Base-by-base conservation (phyloP, 2,113 vertebrate genomes). In the Halcyon senegalensis region DNA sequence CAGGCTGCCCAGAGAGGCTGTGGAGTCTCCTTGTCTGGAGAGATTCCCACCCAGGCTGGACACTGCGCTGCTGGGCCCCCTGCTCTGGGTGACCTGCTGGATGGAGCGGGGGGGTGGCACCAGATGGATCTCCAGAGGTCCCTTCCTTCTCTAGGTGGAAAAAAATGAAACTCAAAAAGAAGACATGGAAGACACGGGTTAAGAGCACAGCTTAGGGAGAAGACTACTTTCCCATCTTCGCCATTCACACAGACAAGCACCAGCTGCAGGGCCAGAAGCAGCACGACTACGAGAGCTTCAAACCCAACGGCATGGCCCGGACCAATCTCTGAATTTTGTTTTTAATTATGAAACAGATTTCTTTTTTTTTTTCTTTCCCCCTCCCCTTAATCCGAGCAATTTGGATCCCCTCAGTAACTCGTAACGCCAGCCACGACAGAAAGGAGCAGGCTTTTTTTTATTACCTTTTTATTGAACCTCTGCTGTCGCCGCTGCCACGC, bases 121-220 rank as follows among this genome's bases (percentile, higher is more conserved):
- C 24, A 53, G 51, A 28, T 16, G 7, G 7, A 53, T 17, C 53
- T 55, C 53, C 53, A 55, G 28, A 55, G 28, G 28, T 16, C 53
- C 53, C 53, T 55, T 55, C 53, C 53, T 7, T 24, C 62, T 58
- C 10, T 53, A 48, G 21, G 11, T 7, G 25, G 31, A 64, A 64
- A 28, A 41, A 59, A 64, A 53, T 1, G 1, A 3, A 84, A 35
- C 8, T 39, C 14, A 23, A 14, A 64, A 70, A 20, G 27, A 33
- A n/a, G 41, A 6, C 41, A 9, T 0, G 28, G 31, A 13, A 84
- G 41, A 17, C 20, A 2, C 9, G 0, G 1, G 27, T 41, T 5
- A 37, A 27, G 46, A 67, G 25, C 55, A 7, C 0, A 20, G 67
- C 55, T 84, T 31, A 13, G 64, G 44, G 4, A 69, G 33, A 33